phyloP scores from a whole-genome alignment of 2,888 invertebrate species.

The Tridacna crocea region DNA sequence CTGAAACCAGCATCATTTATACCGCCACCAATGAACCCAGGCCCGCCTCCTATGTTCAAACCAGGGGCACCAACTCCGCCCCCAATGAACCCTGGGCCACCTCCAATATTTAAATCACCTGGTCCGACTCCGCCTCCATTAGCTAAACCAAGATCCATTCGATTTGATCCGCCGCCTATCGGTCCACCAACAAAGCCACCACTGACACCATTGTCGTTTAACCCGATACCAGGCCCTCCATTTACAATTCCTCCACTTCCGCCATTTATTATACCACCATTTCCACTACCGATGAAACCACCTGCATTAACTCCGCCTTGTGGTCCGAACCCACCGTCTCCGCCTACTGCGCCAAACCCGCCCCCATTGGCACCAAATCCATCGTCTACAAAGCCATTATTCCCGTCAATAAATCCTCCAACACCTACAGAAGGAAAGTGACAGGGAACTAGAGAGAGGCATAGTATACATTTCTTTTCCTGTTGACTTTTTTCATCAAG shows the following conservation, averaged over 20 bases:
- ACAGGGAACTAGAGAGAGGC: background rate
- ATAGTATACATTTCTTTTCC: background rate
- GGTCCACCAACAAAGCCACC: conserved; percentile 10
- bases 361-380: conserved; percentile 4
- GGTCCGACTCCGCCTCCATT: background rate
- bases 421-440: background rate
- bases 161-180: background rate
- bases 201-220: background rate
- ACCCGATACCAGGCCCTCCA: background rate
- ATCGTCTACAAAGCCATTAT: conserved; percentile 10
- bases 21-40: conserved; percentile 8
- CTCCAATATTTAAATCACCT: background rate
- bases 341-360: background rate
- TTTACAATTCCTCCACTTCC: background rate
- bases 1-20: background rate
- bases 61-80: conserved; percentile 12
- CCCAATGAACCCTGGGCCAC: conserved; percentile 11
- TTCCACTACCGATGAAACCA: background rate
- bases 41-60: background rate
- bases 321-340: background rate
- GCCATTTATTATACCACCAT: background rate
- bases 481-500: background rate
- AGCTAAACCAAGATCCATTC: background rate
- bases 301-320: background rate
- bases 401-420: conserved; percentile 15